These are phyloP conservation scores for Carassius gibelio DNA, from an alignment of 2,113 vertebrate species.

Conservation along the genomic window DNA sequence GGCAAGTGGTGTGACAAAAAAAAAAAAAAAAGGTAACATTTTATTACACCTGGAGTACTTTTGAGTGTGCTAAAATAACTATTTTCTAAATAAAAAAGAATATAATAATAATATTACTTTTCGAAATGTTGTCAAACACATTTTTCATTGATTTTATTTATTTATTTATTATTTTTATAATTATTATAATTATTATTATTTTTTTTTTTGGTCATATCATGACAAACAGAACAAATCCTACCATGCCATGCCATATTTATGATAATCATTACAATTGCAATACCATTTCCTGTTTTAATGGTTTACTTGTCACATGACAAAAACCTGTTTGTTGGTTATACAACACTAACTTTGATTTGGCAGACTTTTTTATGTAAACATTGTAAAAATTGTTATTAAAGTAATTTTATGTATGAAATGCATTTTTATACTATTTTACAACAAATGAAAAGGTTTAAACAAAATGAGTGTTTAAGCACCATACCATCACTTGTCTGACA, in stretches of 20 bases:
- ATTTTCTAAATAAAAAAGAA: background rate
- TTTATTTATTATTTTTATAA: no score
- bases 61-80: background rate
- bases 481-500: conserved; percentile 86
- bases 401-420: no score
- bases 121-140: no score
- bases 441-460: background rate
- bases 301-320: background rate
- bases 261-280: no score
- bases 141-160: background rate
- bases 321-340: background rate
- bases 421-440: no score
- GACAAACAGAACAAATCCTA: background rate
- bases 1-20: background rate
- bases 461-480: background rate
- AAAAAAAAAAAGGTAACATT: background rate
- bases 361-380: no score
- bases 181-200: no score
- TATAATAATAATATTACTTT: background rate
- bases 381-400: background rate
- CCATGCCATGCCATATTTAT: background rate
- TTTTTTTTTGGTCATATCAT: background rate
- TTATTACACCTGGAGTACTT: background rate
- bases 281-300: background rate
- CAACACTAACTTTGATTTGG: no score